These are phyloP conservation scores for Artibeus jamaicensis DNA, from an alignment of 2,797 vertebrate genomes.

Conservation along the genomic window DNA sequence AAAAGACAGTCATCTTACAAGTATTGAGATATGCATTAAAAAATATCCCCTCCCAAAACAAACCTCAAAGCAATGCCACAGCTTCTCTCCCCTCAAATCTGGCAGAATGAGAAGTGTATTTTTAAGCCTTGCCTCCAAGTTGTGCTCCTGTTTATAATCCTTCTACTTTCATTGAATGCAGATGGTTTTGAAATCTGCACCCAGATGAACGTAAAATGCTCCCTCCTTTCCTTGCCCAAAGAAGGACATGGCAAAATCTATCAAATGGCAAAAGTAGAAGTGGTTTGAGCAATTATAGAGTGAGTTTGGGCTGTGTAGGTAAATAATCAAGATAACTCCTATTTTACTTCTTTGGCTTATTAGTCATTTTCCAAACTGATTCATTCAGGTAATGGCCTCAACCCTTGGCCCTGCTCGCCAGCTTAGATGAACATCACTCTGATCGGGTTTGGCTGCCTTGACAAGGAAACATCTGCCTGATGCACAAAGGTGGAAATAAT, in stretches of 20 bases:
- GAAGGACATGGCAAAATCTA: conserved; percentile 31
- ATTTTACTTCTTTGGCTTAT: background rate
- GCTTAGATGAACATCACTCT: background rate
- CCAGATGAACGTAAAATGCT: background rate
- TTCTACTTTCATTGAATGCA: conserved; percentile 12
- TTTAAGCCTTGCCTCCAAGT: conserved; percentile 43
- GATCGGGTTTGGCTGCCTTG: background rate
- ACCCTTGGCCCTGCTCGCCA: background rate
- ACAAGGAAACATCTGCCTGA: background rate
- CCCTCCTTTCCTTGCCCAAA: conserved; percentile 5
- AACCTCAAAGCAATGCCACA: background rate
- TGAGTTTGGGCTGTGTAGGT: background rate
- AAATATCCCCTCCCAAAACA: background rate
- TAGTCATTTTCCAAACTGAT: background rate
- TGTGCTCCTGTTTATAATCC: conserved; percentile 26
- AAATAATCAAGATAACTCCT: conserved; percentile 29
- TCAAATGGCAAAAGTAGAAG: conserved; percentile 25
- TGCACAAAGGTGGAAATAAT: background rate
- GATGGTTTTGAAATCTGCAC: conserved; percentile 53
- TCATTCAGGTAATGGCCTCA: background rate
- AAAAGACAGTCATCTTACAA: background rate
- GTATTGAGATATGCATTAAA: background rate
- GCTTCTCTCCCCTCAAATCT: background rate
- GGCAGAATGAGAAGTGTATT: conserved; percentile 7
- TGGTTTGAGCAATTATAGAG: background rate